Conservation (phyloP, 2,888 invertebrate species). For the Hartigia nigra region DNA sequence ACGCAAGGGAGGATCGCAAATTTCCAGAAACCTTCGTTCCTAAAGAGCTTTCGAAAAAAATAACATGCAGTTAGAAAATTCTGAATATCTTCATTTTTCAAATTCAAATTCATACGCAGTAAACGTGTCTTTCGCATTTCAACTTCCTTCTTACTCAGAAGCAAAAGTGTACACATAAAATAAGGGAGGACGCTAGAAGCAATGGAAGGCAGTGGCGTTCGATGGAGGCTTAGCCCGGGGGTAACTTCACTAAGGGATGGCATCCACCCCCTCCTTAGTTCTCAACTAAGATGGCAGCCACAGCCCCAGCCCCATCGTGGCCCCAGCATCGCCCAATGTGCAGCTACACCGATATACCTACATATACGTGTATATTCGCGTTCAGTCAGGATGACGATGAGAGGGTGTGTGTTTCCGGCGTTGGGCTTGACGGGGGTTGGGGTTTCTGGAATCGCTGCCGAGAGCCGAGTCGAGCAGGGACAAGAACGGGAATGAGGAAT, state of each 20-base stretch:
- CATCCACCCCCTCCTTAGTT: conserved; percentile 61
- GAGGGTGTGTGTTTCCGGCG: neutral
- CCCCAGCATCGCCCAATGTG: conserved; percentile 17
- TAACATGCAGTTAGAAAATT: neutral
- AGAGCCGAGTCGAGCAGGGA: neutral
- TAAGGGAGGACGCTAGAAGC: neutral
- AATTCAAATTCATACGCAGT: neutral
- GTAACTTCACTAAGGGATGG: conserved; percentile 39
- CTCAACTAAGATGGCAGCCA: conserved; percentile 63
- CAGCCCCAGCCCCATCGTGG: conserved; percentile 19
- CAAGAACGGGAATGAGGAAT: neutral
- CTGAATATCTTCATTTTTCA: neutral
- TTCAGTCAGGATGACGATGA: neutral
- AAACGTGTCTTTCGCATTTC: neutral
- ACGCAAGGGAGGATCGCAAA: neutral
- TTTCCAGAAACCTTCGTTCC: neutral
- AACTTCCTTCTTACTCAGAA: neutral
- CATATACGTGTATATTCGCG: neutral
- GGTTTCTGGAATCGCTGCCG: neutral
- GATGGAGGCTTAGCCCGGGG: conserved; percentile 33
- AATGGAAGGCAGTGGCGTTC: conserved; percentile 9
- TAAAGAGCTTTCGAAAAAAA: neutral
- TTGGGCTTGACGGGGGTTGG: neutral
- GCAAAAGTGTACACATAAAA: neutral
- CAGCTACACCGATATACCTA: neutral